Percentiles rank a stretch among this genome's conserved stretches.
phyloP scores from a whole-genome alignment of 2,797 vertebrate genomes.

The Phataginus tetradactyla region DNA sequence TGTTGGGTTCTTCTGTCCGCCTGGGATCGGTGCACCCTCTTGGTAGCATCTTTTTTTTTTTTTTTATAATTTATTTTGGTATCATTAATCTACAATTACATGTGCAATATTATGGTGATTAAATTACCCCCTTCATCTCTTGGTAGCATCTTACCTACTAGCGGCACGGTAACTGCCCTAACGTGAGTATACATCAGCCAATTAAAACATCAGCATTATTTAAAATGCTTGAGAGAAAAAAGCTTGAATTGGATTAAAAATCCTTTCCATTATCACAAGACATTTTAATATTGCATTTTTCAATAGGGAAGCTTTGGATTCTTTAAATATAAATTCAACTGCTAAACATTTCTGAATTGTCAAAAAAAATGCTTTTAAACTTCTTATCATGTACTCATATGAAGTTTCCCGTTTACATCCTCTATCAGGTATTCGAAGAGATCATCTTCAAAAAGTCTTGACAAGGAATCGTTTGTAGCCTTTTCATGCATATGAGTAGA shows the following conservation, averaged over 20 bases:
- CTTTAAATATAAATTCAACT: not conserved
- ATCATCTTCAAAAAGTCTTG: not conserved
- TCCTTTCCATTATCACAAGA: not conserved
- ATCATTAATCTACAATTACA: too few relatives aligned
- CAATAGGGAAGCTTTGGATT: not conserved
- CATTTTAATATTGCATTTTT: not conserved
- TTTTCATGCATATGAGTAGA: not conserved
- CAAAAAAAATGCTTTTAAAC: not conserved
- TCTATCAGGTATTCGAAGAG: slow-evolving; percentile 11
- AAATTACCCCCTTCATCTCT: too few relatives aligned
- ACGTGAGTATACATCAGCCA: not conserved
- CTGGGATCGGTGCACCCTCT: not conserved
- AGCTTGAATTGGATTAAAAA: not conserved
- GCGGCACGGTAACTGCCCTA: not conserved
- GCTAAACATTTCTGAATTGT: not conserved
- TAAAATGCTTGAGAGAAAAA: not conserved
- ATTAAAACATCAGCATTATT: not conserved
- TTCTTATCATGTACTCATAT: not conserved
- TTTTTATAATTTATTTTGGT: too few relatives aligned
- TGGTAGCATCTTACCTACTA: not conserved
- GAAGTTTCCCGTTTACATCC: not conserved
- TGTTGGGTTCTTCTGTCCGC: not conserved
- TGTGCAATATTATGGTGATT: too few relatives aligned
- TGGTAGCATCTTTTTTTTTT: too few relatives aligned
- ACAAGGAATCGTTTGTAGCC: not conserved